Percentiles rank a stretch among this genome's conserved stretches.
Conservation (phyloP, 2,888 invertebrate species). For the Encarsia formosa region DNA sequence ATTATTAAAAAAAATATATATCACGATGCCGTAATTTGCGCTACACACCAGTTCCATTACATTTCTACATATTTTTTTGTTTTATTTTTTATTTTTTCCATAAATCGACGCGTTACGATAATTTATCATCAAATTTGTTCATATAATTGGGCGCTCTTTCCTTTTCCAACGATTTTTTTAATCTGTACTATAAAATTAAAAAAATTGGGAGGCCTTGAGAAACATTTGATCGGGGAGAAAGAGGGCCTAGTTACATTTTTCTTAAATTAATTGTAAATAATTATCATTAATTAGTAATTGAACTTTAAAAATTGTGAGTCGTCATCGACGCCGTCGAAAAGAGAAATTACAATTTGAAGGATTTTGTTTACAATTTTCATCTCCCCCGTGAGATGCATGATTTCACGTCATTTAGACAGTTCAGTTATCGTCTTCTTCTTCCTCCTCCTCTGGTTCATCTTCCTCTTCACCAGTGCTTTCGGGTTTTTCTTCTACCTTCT, state of each 20-base stretch:
- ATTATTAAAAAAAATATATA: constrained; percentile 9
- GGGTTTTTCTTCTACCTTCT: constrained; percentile 49
- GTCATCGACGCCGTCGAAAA: constrained; percentile 22
- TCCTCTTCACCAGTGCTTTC: constrained; percentile 49
- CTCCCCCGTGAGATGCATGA: no score
- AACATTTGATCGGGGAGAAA: constrained; percentile 20
- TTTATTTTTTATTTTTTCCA: constrained; percentile 19
- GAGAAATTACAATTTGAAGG: constrained; percentile 23
- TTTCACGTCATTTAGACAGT: constrained; percentile 9
- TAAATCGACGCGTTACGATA: constrained; percentile 12
- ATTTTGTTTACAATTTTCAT: constrained; percentile 22
- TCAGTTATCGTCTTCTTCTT: constrained; percentile 44
- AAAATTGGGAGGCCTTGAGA: constrained; percentile 8
- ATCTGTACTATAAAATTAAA: constrained; percentile 20
- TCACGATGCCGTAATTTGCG: constrained; percentile 1
- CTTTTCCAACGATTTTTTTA: constrained; percentile 21
- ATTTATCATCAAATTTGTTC: constrained; percentile 14
- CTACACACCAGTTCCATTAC: constrained; percentile 12
- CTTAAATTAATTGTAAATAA: constrained; percentile 11
- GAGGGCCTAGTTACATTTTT: constrained; percentile 24
- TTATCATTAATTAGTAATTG: constrained; percentile 21
- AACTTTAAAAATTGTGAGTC: constrained; percentile 21
- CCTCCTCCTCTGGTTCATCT: constrained; percentile 49
- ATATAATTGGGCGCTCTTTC: constrained; percentile 24
- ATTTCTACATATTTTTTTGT: constrained; percentile 14